Percentiles rank a stretch among this genome's conserved stretches.
These are phyloP conservation scores for Mylabris phalerata DNA, from an alignment of 1,140 invertebrate genomes.

Conservation along the genomic window DNA sequence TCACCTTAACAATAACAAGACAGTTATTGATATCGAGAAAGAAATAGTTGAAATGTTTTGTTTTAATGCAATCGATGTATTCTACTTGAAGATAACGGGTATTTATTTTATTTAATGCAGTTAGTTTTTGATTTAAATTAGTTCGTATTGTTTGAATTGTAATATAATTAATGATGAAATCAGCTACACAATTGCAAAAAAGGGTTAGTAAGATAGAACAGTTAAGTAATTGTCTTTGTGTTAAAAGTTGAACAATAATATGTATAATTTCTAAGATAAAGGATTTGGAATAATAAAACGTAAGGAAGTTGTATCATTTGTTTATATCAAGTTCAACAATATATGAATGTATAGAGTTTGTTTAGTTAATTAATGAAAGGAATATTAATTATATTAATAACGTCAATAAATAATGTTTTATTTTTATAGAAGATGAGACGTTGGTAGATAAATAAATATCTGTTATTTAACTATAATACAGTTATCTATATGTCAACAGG, in stretches of 20 bases:
- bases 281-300: conserved; percentile 8
- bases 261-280: conserved; percentile 10
- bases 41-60: too few species aligned
- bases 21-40: too few species aligned
- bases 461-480: conserved; percentile 12
- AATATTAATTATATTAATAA: conserved; percentile 14
- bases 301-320: conserved; percentile 13
- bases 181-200: too few species aligned
- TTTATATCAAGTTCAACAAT: conserved; percentile 13
- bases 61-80: too few species aligned
- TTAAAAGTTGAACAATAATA: conserved; percentile 10
- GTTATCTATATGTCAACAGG: conserved; percentile 14
- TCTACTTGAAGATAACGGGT: too few species aligned
- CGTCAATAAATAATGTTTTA: conserved; percentile 16
- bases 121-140: too few species aligned
- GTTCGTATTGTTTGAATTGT: too few species aligned
- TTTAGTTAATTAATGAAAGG: conserved; percentile 9
- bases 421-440: conserved; percentile 3
- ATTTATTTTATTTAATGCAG: too few species aligned
- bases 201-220: too few species aligned
- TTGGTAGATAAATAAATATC: conserved; percentile 11
- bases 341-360: conserved; percentile 6
- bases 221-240: neutral
- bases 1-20: too few species aligned
- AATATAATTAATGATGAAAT: too few species aligned